Percentiles rank a stretch among this genome's conserved stretches.
Evolutionary conservation across 2,888 invertebrate species (phyloP).

Genomic region (Aquatica leii): DNA sequence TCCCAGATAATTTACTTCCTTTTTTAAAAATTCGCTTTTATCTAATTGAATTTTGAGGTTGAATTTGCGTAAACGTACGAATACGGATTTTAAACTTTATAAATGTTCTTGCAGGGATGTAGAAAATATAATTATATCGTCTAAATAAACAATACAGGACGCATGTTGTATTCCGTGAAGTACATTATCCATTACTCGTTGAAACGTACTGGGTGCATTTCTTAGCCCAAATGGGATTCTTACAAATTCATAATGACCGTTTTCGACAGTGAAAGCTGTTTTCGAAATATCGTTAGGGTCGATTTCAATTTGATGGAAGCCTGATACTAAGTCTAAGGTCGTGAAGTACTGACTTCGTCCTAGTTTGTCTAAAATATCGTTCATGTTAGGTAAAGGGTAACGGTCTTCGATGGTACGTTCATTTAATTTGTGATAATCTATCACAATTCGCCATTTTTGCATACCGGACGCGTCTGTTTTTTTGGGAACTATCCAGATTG

Average conservation of each 20-base stretch:
- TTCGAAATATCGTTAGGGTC: conserved; percentile 33
- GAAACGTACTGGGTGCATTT: not conserved
- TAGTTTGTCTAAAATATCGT: too few relatives aligned
- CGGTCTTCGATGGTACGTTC: not conserved
- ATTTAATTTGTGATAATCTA: conserved; percentile 34
- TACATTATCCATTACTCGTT: not conserved
- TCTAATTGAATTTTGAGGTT: conserved; percentile 9
- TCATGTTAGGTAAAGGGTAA: too few relatives aligned
- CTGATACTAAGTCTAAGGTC: conserved; percentile 28
- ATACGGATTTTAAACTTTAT: not conserved
- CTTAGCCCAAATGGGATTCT: not conserved
- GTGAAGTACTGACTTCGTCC: too few relatives aligned
- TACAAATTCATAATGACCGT: not conserved
- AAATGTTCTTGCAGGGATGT: not conserved
- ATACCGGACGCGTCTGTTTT: conserved; percentile 44
- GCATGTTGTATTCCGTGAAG: too few relatives aligned
- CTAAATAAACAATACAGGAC: not conserved
- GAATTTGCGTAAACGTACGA: not conserved
- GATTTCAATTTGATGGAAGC: conserved; percentile 41
- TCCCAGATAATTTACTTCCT: conserved; percentile 8
- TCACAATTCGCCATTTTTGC: conserved; percentile 41
- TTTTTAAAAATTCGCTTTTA: not conserved
- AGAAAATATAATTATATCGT: not conserved
- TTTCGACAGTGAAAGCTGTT: conserved; percentile 37
- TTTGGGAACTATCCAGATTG: conserved; percentile 45